Base-by-base conservation (phyloP, 2,113 vertebrate species). In the Carettochelys insculpta region DNA sequence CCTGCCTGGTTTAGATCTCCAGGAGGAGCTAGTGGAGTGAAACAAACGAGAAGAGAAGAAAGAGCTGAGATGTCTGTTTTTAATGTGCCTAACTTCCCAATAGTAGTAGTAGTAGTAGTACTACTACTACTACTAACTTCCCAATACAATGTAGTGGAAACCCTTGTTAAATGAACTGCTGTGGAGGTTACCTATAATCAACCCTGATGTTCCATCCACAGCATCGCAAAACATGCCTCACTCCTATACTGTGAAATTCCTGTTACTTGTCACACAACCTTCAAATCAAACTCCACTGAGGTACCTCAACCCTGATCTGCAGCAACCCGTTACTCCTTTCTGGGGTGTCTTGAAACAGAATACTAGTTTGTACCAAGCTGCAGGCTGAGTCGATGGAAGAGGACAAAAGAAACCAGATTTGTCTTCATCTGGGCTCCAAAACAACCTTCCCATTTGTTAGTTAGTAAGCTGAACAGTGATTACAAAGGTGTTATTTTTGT, bases 361-460 rank as follows among this genome's bases (percentile, higher is more conserved):
- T 19, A 65, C 53, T 61, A 0, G 2, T 68, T 68, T 65, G 17
- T 5, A 48, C 85, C 89, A 61, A 38, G 2, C 2, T 3, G n/a
- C 22, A 45, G 51, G 13, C 8, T 2, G 0, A 20, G 41, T 31
- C 16, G 14, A 0, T 1, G 1, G 1, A 3, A 58, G 41, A 5
- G 29, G 41, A 2, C 61, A 79, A 78, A 89, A n/a, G 38, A 71
- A 41, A 48, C 81, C 76, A 38, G 45, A 38, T 14, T 80, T 34
- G 8, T 54, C 75, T 16, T 7, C 29, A 22, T 0, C 9, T 5
- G 6, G 77, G 83, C 45, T 27, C 25, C 41, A 50, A 25, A 16
- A 0, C 4, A 79, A 75, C 4, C 48, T 2, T 43, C 45, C 22
- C 11, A 8, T 25, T 27, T 5, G 24, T 73, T 43, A 25, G 58